Base-by-base conservation (phyloP, 2,797 vertebrate species). In the Dendrocincla tyrannina region DNA sequence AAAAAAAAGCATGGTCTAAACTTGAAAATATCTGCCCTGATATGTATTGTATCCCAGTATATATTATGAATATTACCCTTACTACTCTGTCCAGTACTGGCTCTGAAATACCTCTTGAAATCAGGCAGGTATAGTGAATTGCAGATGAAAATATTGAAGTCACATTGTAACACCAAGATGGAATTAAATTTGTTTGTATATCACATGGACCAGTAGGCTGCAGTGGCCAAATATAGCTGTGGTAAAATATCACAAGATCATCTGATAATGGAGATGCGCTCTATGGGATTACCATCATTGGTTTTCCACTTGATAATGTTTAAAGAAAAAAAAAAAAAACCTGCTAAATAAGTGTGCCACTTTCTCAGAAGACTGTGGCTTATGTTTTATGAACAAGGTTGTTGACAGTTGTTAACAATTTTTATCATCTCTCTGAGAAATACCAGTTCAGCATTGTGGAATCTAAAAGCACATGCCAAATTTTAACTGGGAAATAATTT, bases 71-170 rank as follows among this genome's bases (percentile, higher is more conserved):
- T 70, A 55, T 83, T 85, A 94, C 28, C 62, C n/a, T 92, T 92
- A 77, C 52, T 93, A 70, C 30, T 87, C 30, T 91, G 66, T 91
- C 85, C 50, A 91, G 33, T 80, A 83, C 82, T 77, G 49, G 42
- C 44, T 91, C 52, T 33, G 35, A 91, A 96, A 94, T 27, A n/a
- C 47, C 78, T 88, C 97, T 97, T 96, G 93, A 97, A 98, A 97
- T 98, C 97, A 96, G 97, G 70, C 97, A 98, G 97, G 94, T 98
- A 97, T 94, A 94, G 86, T 95, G 82, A 97, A 97, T 96, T 97
- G 94, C 49, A 82, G 95, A 94, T 96, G 76, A 96, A 98, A 98
- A 97, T 68, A 37, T 94, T 97, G 95, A 58, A 93, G 80, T 88
- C 88, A 96, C 83, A 96, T 96, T 79, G 78, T 91, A 76, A 83